Evolutionary conservation across 2,113 vertebrate genomes (phyloP).

Genomic region (Leptobrachium leishanense): DNA sequence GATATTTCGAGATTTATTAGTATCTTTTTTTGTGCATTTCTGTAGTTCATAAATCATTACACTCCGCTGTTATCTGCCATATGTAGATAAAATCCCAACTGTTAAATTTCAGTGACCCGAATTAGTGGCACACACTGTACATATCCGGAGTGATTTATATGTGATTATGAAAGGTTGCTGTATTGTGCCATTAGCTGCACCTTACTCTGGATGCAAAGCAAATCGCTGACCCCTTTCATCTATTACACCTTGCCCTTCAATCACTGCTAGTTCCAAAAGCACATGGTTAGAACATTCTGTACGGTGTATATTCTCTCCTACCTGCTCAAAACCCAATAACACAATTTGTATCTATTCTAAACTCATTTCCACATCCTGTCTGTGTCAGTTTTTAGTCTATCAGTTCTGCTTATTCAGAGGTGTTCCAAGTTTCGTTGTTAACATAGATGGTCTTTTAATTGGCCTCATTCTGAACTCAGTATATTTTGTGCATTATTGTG

Average conservation of each 20-base stretch:
- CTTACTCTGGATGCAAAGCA: constrained; percentile 22
- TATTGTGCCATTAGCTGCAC: constrained; percentile 30
- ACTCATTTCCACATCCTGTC: no score
- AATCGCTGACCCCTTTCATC: background rate
- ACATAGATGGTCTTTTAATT: no score
- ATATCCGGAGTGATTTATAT: constrained; percentile 11
- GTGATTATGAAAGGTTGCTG: constrained; percentile 10
- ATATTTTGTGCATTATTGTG: no score
- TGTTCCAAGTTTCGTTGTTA: no score
- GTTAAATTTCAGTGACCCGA: constrained; percentile 39
- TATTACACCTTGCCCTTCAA: constrained; percentile 13
- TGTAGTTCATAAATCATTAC: constrained; percentile 10
- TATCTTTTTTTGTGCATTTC: background rate
- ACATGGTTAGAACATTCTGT: background rate
- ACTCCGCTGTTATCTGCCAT: constrained; percentile 2
- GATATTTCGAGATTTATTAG: background rate
- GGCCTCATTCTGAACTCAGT: no score
- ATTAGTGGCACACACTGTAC: constrained; percentile 2
- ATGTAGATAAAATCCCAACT: constrained; percentile 29
- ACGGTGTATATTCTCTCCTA: background rate
- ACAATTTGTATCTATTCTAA: background rate
- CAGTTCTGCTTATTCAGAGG: no score
- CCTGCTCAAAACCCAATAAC: background rate
- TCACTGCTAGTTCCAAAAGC: background rate
- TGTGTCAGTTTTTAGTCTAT: no score